Evolutionary conservation across 2,113 vertebrate species (phyloP).

Genomic region (zebrafish (Danio rerio)): DNA sequence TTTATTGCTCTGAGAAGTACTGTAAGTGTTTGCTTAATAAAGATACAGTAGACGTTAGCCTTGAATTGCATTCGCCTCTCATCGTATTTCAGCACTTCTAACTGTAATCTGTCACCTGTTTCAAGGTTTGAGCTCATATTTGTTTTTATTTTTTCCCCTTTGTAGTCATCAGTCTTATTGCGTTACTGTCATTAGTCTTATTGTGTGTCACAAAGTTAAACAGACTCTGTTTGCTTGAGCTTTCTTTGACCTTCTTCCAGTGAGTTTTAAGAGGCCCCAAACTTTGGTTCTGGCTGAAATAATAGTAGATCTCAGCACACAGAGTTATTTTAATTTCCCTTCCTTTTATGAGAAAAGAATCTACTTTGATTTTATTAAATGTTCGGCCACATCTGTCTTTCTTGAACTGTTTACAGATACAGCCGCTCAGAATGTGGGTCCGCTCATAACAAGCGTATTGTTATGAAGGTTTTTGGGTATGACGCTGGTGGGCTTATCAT

Average conservation of each 20-base stretch:
- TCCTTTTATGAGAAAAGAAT: background rate
- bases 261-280: background rate
- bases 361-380: background rate
- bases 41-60: constrained; percentile 39
- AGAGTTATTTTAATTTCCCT: background rate
- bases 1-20: constrained; percentile 40
- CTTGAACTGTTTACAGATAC: background rate
- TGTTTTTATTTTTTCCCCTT: background rate
- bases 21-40: constrained; percentile 50
- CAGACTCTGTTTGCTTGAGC: background rate
- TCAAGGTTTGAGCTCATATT: background rate
- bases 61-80: constrained; percentile 31
- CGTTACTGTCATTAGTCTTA: constrained; percentile 7
- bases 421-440: background rate
- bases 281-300: background rate
- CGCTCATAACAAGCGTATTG: background rate
- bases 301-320: background rate
- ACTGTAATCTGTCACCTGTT: background rate
- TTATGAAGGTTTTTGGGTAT: background rate
- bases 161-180: background rate
- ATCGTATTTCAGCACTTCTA: constrained; percentile 13
- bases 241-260: background rate
- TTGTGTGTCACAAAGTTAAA: constrained; percentile 15
- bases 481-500: background rate
- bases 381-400: background rate